Evolutionary conservation across 1,140 invertebrate species (phyloP), one percentile per base, ranked within the genome.

Genomic region (Drosophila ficusphila): DNA sequence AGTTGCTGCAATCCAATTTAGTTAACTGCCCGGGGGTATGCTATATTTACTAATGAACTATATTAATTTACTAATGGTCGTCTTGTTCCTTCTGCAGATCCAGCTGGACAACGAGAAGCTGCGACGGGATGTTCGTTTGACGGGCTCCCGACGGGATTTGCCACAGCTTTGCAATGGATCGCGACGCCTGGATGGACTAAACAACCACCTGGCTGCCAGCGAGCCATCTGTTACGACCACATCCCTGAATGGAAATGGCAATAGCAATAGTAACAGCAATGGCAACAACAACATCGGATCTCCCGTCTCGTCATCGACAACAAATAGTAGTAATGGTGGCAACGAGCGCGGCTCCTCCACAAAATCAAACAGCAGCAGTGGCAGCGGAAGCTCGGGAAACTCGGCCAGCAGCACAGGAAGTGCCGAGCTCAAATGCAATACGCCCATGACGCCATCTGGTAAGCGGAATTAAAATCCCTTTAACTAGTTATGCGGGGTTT

Each of bases 41-140:
- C 76, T 61, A 41, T 29, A 9, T 18, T n/a, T n/a, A n/a, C n/a
- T n/a, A n/a, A n/a, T n/a, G n/a, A n/a, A n/a, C n/a, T n/a, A n/a
- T n/a, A n/a, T 18, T 34, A n/a, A 7, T 12, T 19, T 25, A 49
- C 16, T 46, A 12, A 51, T 36, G 14, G n/a, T 36, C 5, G 3
- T 18, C 6, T 46, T 7, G 7, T 8, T 44, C 46, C 31, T 31
- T 1, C 33, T 62, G 3, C 73, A 91, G 90, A 90, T 91, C 79
- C 90, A 91, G 71, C 58, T 91, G 67, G 90, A 91, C 73, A 91
- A 91, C 78, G 89, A 91, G 71, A 91, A 91, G 79, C 62, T 81
- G 58, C 83, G 90, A 68, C 90, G 89, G 58, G 90, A 91, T 61
- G 78, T 71, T 49, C 77, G 88, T 52, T 44, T 91, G 49, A 58